phyloP scores from a whole-genome alignment of 2,797 vertebrate genomes.

The Sandelia bainsii region DNA sequence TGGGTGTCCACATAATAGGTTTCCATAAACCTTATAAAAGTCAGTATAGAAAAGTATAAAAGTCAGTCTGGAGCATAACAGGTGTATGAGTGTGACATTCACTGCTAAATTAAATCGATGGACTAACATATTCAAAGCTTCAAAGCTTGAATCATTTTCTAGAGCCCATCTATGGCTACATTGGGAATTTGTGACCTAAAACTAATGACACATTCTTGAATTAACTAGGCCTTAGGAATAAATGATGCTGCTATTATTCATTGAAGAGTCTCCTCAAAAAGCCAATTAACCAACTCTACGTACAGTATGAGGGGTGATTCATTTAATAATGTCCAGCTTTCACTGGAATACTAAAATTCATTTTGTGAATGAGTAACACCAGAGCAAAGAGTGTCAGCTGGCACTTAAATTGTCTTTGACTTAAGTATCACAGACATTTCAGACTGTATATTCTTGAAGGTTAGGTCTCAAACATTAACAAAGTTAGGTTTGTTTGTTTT shows the following conservation, averaged over 20 bases:
- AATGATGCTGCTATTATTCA: conserved; percentile 55
- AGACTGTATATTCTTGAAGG: background rate
- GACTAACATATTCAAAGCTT: conserved; percentile 14
- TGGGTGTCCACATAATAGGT: too few species aligned
- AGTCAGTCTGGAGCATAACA: conserved; percentile 11
- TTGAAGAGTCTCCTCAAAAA: conserved; percentile 57
- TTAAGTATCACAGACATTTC: conserved; percentile 1
- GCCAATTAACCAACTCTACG: conserved; percentile 63
- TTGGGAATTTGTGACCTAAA: conserved; percentile 52
- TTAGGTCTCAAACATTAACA: background rate
- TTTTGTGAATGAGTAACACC: conserved; percentile 19
- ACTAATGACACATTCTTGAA: conserved; percentile 58
- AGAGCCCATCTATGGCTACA: conserved; percentile 8
- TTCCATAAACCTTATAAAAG: too few species aligned
- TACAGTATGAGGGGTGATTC: conserved; percentile 54
- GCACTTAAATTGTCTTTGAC: background rate
- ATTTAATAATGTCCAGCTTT: conserved; percentile 50
- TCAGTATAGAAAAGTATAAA: too few species aligned
- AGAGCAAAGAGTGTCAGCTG: background rate
- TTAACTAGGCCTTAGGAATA: conserved; percentile 50
- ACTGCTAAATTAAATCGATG: conserved; percentile 5
- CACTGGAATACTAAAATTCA: conserved; percentile 41
- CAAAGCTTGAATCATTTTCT: background rate
- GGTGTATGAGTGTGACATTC: conserved; percentile 10
- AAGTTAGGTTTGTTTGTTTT: background rate